Conservation (phyloP, 2,113 vertebrate species). For the Tachuris rubrigastra region DNA sequence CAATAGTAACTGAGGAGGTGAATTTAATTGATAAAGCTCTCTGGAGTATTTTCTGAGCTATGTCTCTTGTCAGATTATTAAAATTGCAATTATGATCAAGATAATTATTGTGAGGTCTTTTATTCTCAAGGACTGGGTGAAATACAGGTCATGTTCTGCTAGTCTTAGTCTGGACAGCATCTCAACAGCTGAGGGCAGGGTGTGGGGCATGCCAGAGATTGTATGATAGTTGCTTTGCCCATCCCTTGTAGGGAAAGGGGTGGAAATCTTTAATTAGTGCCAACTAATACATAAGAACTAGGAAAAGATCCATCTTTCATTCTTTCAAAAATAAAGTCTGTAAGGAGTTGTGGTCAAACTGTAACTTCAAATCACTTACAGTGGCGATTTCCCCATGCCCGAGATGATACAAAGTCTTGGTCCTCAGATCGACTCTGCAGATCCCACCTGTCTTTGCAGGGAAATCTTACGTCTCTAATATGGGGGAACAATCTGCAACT, state of each 20-base stretch:
- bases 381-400: background rate
- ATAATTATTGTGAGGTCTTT: background rate
- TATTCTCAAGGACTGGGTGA: background rate
- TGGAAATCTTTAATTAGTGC: background rate
- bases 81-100: conserved; percentile 19
- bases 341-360: background rate
- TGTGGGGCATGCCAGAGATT: background rate
- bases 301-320: background rate
- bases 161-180: background rate
- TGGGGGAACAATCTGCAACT: background rate
- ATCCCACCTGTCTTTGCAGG: background rate
- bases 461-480: background rate
- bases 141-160: background rate
- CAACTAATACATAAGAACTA: background rate
- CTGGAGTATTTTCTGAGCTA: background rate
- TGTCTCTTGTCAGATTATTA: conserved; percentile 24
- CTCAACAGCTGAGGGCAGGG: background rate
- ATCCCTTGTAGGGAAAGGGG: background rate
- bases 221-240: background rate
- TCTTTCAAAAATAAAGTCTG: background rate
- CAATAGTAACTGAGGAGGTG: background rate
- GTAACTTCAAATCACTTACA: background rate
- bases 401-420: background rate
- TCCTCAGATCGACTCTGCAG: background rate
- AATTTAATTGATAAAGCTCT: conserved; percentile 47